Conservation (phyloP, 2,888 invertebrate genomes). For the Hemistola chrysoprasaria region DNA sequence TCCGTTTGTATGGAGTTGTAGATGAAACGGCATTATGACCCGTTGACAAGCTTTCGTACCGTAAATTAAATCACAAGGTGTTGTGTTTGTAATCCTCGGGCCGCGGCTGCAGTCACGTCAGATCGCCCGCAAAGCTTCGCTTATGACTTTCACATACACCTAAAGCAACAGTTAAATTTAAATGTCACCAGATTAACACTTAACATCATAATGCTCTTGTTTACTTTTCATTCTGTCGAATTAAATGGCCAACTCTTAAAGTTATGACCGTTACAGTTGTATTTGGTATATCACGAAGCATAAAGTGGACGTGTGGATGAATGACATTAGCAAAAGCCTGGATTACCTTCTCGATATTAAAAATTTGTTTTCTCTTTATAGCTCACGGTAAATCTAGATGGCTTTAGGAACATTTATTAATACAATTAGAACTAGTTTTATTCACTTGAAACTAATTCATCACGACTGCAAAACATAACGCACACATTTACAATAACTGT, state of each 20-base stretch:
- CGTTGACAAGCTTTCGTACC: conserved; percentile 69
- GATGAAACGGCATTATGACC: conserved; percentile 52
- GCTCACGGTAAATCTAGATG: too few relatives aligned
- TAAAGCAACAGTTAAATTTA: conserved; percentile 66
- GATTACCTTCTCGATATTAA: too few relatives aligned
- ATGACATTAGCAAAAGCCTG: too few relatives aligned
- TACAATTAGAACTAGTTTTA: too few relatives aligned
- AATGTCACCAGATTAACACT: conserved; percentile 63
- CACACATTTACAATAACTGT: too few relatives aligned
- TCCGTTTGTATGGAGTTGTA: conserved; percentile 63
- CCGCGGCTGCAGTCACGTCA: conserved; percentile 58
- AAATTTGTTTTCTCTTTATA: too few relatives aligned
- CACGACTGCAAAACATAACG: too few relatives aligned
- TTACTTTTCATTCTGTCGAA: conserved; percentile 1
- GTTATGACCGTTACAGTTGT: neutral
- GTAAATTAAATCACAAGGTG: conserved; percentile 66
- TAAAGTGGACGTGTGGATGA: too few relatives aligned
- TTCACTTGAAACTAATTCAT: too few relatives aligned
- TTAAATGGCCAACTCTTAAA: neutral
- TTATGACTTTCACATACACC: conserved; percentile 50
- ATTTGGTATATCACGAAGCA: too few relatives aligned
- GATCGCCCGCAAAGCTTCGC: conserved; percentile 44
- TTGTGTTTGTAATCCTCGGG: conserved; percentile 58
- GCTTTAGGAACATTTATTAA: too few relatives aligned
- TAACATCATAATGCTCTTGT: conserved; percentile 4